A percentile compares a stretch with the other conserved stretches of the same genome.
These are phyloP conservation scores for Pygoscelis adeliae DNA, from an alignment of 2,113 vertebrate species.

Conservation along the genomic window DNA sequence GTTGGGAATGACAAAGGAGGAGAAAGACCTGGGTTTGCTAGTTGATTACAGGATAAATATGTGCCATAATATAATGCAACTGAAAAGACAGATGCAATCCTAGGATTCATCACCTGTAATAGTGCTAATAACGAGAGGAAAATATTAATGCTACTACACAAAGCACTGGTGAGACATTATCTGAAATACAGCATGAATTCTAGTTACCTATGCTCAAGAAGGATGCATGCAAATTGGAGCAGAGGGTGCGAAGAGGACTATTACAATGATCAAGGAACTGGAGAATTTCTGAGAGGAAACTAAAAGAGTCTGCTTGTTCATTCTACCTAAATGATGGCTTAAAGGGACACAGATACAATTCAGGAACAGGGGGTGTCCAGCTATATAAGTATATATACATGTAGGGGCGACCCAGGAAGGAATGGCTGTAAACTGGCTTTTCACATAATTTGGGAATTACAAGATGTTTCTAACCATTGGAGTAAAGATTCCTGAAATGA, in stretches of 20 bases:
- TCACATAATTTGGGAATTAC: background rate
- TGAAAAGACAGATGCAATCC: slow-evolving; percentile 66
- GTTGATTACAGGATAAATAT: slow-evolving; percentile 72
- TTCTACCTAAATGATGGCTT: background rate
- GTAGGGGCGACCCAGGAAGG: background rate
- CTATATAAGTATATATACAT: background rate
- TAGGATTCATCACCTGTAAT: slow-evolving; percentile 60
- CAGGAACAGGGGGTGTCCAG: background rate
- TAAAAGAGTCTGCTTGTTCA: background rate
- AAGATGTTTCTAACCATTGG: background rate
- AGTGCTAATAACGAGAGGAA: slow-evolving; percentile 56
- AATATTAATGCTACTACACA: slow-evolving; percentile 63
- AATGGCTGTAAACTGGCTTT: background rate
- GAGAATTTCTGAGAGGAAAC: background rate
- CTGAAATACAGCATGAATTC: slow-evolving; percentile 3
- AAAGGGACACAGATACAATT: background rate
- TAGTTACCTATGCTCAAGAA: slow-evolving; percentile 37
- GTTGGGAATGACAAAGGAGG: slow-evolving; percentile 63
- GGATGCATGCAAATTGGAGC: slow-evolving; percentile 56
- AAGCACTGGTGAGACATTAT: slow-evolving; percentile 38
- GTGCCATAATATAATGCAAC: slow-evolving; percentile 62
- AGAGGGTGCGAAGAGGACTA: slow-evolving; percentile 36
- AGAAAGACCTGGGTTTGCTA: slow-evolving; percentile 61
- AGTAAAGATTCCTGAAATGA: background rate
- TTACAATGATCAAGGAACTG: slow-evolving; percentile 11